Evolutionary conservation across 2,797 vertebrate genomes (phyloP).

Genomic region (Erethizon dorsatum): DNA sequence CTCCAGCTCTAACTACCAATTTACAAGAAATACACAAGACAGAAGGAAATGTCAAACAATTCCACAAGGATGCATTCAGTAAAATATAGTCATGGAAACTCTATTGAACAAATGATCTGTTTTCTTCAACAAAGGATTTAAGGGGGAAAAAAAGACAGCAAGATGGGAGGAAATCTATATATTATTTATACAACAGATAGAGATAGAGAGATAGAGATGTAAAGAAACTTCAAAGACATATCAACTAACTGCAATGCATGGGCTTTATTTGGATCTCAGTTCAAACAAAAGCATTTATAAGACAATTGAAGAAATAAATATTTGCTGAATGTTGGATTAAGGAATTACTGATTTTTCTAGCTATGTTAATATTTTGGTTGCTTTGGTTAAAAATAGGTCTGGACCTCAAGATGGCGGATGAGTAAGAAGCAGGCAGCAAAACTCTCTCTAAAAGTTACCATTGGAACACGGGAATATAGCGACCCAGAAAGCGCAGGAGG

Average conservation of each 20-base stretch:
- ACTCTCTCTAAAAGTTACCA: no score
- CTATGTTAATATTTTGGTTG: not conserved
- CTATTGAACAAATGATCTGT: not conserved
- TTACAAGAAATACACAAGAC: constrained; percentile 12
- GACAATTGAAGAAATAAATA: not conserved
- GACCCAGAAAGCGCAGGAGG: no score
- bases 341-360: not conserved
- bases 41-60: not conserved
- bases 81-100: not conserved
- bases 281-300: constrained; percentile 42
- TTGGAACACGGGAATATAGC: no score
- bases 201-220: not conserved
- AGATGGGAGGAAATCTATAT: not conserved
- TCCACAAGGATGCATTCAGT: not conserved
- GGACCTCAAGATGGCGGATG: no score
- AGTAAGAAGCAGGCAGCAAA: no score
- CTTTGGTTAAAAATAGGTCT: constrained; percentile 19
- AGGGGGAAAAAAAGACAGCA: not conserved
- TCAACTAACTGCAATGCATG: not conserved
- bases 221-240: constrained; percentile 32
- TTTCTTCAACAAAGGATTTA: constrained; percentile 38
- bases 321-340: not conserved
- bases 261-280: not conserved
- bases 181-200: not conserved
- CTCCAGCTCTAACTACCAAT: not conserved